These are phyloP conservation scores for Cryptotis parvus DNA, from an alignment of 2,113 vertebrate genomes.

Conservation along the genomic window DNA sequence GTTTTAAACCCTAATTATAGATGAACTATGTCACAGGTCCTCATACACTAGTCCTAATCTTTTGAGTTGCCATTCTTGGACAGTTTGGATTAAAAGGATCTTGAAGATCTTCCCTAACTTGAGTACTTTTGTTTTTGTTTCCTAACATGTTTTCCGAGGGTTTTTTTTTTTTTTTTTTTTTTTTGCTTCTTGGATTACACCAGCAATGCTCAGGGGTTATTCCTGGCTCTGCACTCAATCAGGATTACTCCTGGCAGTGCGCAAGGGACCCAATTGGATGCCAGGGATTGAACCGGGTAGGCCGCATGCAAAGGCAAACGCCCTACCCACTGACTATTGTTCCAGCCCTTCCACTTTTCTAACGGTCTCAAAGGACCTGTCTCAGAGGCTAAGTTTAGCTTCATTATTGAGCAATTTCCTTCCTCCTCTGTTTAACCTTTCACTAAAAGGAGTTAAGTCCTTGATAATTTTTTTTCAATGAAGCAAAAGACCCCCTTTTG, in stretches of 20 bases:
- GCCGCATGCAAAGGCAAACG: no score
- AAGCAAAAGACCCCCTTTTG: neutral
- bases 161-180: no score
- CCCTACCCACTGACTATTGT: no score
- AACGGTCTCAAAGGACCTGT: neutral
- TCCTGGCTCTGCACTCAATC: no score
- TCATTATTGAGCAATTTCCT: neutral
- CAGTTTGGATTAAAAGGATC: neutral
- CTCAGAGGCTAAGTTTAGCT: no score
- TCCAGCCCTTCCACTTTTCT: no score
- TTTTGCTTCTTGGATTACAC: no score
- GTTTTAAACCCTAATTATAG: neutral
- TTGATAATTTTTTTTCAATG: neutral
- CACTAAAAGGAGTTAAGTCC: neutral
- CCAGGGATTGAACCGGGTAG: no score
- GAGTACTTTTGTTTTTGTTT: constrained; percentile 3
- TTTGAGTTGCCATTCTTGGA: neutral
- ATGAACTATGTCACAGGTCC: neutral
- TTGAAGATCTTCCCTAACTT: neutral
- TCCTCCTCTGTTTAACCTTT: neutral
- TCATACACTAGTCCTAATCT: neutral
- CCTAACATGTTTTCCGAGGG: neutral
- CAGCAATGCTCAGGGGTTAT: no score
- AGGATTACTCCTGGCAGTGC: no score
- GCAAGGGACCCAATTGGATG: no score